Conservation (phyloP, 2,113 vertebrate genomes). For the Cyphomyrus discorhynchus region DNA sequence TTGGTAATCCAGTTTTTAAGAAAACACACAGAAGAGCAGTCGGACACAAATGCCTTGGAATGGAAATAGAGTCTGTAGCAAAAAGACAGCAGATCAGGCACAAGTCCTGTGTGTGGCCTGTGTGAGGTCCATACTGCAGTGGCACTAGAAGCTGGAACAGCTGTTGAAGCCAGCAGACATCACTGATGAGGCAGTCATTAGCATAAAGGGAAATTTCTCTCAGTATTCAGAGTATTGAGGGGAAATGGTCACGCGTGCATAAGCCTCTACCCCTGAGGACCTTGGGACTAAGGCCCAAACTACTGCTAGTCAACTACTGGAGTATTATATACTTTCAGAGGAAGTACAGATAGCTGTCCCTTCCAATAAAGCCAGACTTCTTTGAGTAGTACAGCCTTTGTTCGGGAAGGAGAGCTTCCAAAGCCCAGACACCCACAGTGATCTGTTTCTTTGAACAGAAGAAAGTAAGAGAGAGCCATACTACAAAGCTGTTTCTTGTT, state of each 20-base stretch:
- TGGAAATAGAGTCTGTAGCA: neutral
- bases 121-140: neutral
- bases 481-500: neutral
- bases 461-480: neutral
- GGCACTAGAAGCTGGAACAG: neutral
- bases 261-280: neutral
- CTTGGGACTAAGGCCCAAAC: neutral
- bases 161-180: neutral
- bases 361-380: neutral
- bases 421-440: neutral
- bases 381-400: neutral
- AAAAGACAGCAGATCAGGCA: neutral
- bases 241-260: neutral
- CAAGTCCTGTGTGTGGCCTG: neutral
- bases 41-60: neutral
- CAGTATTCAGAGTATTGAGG: neutral
- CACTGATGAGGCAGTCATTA: neutral
- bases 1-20: constrained; percentile 1
- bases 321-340: neutral
- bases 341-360: neutral
- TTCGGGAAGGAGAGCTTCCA: neutral
- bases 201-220: neutral
- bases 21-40: neutral
- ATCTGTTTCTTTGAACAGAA: neutral
- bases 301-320: neutral